Evolutionary conservation across 2,113 vertebrate genomes (phyloP).

Genomic region (Strix uralensis): DNA sequence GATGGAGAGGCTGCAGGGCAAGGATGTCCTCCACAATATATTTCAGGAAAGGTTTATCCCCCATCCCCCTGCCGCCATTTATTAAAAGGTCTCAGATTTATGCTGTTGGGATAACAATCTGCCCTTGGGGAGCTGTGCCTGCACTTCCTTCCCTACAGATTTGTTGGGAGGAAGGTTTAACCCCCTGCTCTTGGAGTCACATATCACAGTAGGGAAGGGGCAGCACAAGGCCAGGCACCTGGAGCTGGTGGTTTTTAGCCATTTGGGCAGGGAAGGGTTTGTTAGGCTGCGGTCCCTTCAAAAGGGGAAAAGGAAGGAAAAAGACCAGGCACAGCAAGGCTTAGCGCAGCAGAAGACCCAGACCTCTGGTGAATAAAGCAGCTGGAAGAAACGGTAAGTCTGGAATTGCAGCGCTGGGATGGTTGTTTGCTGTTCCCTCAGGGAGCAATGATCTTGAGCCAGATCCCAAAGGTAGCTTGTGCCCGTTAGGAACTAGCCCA

Average conservation of each 20-base stretch:
- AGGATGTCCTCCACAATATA: accelerated
- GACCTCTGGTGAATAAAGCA: not conserved
- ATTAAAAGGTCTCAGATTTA: not conserved
- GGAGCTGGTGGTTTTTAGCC: not conserved
- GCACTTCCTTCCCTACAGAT: not conserved
- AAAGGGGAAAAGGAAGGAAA: not conserved
- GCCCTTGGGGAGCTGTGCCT: not conserved
- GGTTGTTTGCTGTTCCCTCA: not conserved
- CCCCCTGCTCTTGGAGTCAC: accelerated
- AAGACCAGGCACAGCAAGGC: not conserved
- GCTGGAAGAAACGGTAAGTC: not conserved
- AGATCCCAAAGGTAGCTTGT: not conserved
- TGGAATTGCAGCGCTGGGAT: not conserved
- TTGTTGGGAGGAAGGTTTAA: not conserved
- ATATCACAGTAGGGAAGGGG: not conserved
- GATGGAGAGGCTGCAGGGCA: not conserved
- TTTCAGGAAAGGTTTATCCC: not conserved
- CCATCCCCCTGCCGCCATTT: not conserved
- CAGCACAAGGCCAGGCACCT: not conserved
- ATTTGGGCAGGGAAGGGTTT: not conserved
- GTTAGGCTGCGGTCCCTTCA: not conserved
- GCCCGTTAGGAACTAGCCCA: not conserved
- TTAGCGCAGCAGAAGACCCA: not conserved
- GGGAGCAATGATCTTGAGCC: not conserved
- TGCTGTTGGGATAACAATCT: not conserved